Conservation (phyloP, 2,113 vertebrate genomes). For the Deroptyus accipitrinus region DNA sequence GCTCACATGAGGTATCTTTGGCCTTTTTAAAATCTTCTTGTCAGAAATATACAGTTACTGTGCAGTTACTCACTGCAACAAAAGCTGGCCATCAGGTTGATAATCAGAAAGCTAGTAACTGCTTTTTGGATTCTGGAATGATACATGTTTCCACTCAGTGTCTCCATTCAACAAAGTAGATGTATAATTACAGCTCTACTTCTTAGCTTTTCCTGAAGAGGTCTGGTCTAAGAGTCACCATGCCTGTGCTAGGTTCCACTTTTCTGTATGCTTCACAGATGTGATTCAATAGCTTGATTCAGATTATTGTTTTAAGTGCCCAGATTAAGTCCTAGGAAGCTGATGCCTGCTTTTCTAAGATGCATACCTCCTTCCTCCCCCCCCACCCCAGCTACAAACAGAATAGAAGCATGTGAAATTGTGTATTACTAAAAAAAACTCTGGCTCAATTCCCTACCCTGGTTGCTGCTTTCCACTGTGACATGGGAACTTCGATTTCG, state of each 20-base stretch:
- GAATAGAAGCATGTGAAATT: not conserved
- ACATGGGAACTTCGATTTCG: not conserved
- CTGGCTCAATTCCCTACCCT: not conserved
- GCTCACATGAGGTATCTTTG: not conserved
- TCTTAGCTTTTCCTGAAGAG: not conserved
- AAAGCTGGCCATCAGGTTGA: not conserved
- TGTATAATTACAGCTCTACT: not conserved
- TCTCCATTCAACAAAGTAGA: not conserved
- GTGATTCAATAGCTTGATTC: not conserved
- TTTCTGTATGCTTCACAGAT: not conserved
- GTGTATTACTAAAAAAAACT: not conserved
- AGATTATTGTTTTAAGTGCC: not conserved
- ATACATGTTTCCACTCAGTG: not conserved
- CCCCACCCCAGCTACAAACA: not conserved
- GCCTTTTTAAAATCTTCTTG: not conserved
- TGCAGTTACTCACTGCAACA: not conserved
- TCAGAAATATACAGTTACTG: not conserved
- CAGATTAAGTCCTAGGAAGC: not conserved
- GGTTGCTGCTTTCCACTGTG: not conserved
- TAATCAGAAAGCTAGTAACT: not conserved
- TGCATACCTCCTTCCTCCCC: not conserved
- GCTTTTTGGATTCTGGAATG: not conserved
- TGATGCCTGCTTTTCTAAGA: not conserved
- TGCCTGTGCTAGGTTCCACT: not conserved
- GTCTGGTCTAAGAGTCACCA: not conserved